Evolutionary conservation across 2,888 invertebrate species (phyloP), one percentile per base, ranked within the genome.

Genomic region (Caradrina clavipalpis): DNA sequence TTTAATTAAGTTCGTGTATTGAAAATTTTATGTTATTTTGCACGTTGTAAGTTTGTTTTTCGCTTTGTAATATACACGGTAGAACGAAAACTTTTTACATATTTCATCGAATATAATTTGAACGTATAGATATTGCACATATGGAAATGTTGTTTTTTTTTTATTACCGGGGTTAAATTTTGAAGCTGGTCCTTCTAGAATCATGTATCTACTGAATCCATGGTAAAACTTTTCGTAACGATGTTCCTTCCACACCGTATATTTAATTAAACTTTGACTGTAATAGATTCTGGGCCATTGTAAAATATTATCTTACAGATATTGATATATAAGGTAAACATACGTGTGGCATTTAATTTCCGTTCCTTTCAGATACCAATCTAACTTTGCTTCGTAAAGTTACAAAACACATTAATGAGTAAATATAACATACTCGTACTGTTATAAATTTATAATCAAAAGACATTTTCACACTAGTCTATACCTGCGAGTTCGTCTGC

Each of bases 1-100:
- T 57, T 61, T 80, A 81, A 83, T 78, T 74, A 26, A 50, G 47
- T 50, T 80, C 69, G 53, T 63, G 63, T 70, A 70, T 55, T 79
- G 66, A 56, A 75, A 78, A 75, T 67, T 64, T 22, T 62, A 64
- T 54, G 22, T 19, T 4, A 62, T 62, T 59, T 59, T n/a, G 35
- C 17, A 58, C 51, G 13, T 11, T 53, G 51, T 63, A 49, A n/a
- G 51, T 64, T 47, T 58, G 22, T 51, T 55, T 67, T 56, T 21
- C 31, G 0, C 10, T 1, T 21, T n/a, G 11, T 54, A 10, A 21
- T 19, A 53, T 17, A 11, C 26, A 26, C 26, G 4, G 4, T 26
- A 26, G 26, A 26, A 26, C 2, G 26, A 26, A 26, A 26, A 26
- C 26, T 26, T 26, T 26, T 26, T 3, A 26, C 26, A 26, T 26